Evolutionary conservation across 2,888 invertebrate genomes (phyloP).

Genomic region (Apotomis capreana): DNA sequence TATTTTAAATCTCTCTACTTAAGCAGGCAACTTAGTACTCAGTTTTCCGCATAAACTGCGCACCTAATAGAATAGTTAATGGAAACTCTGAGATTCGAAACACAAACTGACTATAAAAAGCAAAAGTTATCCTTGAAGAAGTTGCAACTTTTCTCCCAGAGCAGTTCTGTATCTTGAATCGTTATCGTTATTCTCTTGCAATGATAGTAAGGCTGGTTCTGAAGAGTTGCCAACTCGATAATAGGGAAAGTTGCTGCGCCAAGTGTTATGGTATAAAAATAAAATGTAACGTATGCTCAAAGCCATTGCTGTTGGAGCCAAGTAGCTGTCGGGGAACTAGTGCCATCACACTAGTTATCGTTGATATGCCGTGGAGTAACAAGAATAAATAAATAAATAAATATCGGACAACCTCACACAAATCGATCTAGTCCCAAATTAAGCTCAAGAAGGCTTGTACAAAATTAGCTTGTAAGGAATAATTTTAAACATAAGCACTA

Average conservation of each 20-base stretch:
- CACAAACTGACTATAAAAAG: background rate
- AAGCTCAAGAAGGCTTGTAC: too few species aligned
- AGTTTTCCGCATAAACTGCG: background rate
- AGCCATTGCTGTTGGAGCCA: background rate
- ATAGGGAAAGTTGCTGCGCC: conserved; percentile 7
- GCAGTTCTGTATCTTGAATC: conserved; percentile 3
- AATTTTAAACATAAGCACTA: too few species aligned
- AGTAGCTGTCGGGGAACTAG: too few species aligned
- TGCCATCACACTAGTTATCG: background rate
- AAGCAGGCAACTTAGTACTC: background rate
- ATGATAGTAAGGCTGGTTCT: background rate
- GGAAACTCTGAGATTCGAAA: background rate
- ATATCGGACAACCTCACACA: too few species aligned
- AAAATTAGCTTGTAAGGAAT: too few species aligned
- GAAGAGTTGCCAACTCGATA: conserved; percentile 18
- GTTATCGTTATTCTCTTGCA: conserved; percentile 5
- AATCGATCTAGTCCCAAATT: too few species aligned
- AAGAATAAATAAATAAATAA: too few species aligned
- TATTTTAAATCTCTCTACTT: background rate
- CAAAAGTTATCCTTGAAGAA: background rate
- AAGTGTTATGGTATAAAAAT: conserved; percentile 9
- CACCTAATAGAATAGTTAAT: conserved; percentile 11
- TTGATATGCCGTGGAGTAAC: too few species aligned
- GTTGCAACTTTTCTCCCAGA: background rate
- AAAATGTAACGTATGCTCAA: conserved; percentile 12